These are phyloP conservation scores for Augochlora pura DNA, from an alignment of 1,140 invertebrate species.

Conservation along the genomic window DNA sequence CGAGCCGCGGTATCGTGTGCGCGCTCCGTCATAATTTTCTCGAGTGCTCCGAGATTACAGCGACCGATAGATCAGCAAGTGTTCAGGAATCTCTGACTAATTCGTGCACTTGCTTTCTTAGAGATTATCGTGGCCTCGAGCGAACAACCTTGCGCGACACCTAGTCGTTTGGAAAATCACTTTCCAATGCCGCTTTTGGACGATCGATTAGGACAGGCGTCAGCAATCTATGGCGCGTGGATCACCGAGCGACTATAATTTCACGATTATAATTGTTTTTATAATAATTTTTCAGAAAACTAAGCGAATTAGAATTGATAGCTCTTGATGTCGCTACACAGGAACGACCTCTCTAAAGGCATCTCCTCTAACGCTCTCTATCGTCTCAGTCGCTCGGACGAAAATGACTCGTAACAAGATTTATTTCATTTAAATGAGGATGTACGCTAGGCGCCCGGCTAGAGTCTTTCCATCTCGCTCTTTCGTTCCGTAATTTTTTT, in stretches of 20 bases:
- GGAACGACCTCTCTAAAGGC: constrained; percentile 59
- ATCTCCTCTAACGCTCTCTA: constrained; percentile 10
- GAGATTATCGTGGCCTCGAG: constrained; percentile 6
- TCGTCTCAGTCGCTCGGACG: constrained; percentile 51
- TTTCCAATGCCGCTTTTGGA: no score
- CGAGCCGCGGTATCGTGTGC: background rate
- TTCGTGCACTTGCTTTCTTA: constrained; percentile 18
- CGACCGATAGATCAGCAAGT: constrained; percentile 26
- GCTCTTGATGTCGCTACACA: no score
- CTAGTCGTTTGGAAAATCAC: no score
- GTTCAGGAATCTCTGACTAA: constrained; percentile 21
- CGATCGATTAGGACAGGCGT: no score
- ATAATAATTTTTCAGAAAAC: constrained; percentile 22
- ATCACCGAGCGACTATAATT: no score
- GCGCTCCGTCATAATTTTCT: constrained; percentile 35
- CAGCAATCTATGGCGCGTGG: no score
- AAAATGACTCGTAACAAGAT: constrained; percentile 77
- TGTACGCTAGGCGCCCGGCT: constrained; percentile 67
- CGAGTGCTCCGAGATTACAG: constrained; percentile 22
- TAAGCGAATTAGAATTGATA: no score
- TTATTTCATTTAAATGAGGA: constrained; percentile 77
- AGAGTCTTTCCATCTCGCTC: constrained; percentile 47
- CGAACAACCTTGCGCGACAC: no score
- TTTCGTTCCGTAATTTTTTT: background rate
- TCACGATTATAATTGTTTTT: no score